A percentile compares a stretch with the other conserved stretches of the same genome.
These are phyloP conservation scores for Erpetoichthys calabaricus DNA, from an alignment of 2,797 vertebrate species.

Conservation along the genomic window DNA sequence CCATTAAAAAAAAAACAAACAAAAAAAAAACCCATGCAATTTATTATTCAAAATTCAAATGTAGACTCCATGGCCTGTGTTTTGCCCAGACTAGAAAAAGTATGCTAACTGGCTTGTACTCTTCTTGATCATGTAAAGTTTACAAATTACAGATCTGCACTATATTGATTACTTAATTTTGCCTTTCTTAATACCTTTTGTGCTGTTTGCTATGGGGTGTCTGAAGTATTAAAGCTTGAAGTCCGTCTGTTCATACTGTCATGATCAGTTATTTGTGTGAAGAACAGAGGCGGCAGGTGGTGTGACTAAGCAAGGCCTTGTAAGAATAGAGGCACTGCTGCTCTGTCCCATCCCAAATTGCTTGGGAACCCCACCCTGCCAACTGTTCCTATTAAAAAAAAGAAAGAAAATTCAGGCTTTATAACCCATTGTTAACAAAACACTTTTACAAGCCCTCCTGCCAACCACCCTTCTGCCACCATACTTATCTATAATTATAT, in stretches of 20 bases:
- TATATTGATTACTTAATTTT: slow-evolving; percentile 82
- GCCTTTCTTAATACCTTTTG: slow-evolving; percentile 55
- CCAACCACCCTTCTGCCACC: too few species aligned
- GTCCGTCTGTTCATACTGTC: slow-evolving; percentile 76
- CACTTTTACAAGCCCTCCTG: slow-evolving; percentile 75
- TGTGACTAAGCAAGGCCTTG: slow-evolving; percentile 83
- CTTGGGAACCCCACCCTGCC: slow-evolving; percentile 77
- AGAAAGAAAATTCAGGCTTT: slow-evolving; percentile 35
- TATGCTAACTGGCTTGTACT: background rate
- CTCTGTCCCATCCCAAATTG: slow-evolving; percentile 69
- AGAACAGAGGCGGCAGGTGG: slow-evolving; percentile 95
- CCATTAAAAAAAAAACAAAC: too few species aligned
- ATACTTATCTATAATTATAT: too few species aligned
- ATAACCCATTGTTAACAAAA: slow-evolving; percentile 93
- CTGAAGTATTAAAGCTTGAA: slow-evolving; percentile 37
- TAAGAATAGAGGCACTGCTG: slow-evolving; percentile 65
- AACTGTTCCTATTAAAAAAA: slow-evolving; percentile 89
- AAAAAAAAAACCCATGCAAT: too few species aligned
- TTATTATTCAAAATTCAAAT: too few species aligned
- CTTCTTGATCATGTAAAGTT: background rate
- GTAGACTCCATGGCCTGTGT: too few species aligned
- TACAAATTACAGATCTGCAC: slow-evolving; percentile 27
- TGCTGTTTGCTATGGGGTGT: slow-evolving; percentile 63
- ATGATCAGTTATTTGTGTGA: slow-evolving; percentile 59
- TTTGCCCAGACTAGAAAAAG: background rate